Evolutionary conservation across 2,113 vertebrate genomes (phyloP), one percentile per base, ranked within the genome.

Genomic region (Pardalotus punctatus): DNA sequence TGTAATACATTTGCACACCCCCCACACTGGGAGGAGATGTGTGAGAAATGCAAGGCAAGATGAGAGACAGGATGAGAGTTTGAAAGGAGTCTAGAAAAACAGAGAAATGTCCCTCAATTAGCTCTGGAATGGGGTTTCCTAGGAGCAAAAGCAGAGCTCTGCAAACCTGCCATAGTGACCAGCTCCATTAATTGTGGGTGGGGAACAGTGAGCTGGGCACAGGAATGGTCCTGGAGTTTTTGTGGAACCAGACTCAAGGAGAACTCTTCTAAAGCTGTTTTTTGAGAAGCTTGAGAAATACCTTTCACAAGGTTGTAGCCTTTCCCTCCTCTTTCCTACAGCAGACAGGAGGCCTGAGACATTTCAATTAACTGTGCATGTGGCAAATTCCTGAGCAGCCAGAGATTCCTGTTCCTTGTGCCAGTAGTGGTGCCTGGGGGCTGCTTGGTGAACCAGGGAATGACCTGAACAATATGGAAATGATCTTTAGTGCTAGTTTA

Each of bases 121-220:
- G 14, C 10, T 27, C 38, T 31, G 66, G 17, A 82, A 33, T 76
- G 62, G 33, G 11, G 27, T 40, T 80, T 35, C 5, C 20, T 5
- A 11, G 57, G 28, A 79, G 8, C 57, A 79, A 61, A 29, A 10
- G 51, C 67, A 66, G 57, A 29, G 38, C 13, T 31, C 16, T 43
- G 48, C 54, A 87, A 38, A 69, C 36, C 45, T 65, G 69, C 40
- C 8, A 0, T 8, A 16, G 9, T 36, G 60, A 38, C 22, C 85
- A 79, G 80, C 56, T 70, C 27, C 31, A 9, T 8, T 11, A 40
- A 6, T 3, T 21, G 17, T 20, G 54, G 62, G 2, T 9, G 45
- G 35, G n/a, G 42, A 22, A 20, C 35, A 51, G 6, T 0, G 1
- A 83, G 33, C 17, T 15, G 8, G 50, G 45, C 33, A 14, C 5